Evolutionary conservation across 2,888 invertebrate genomes (phyloP), one percentile per base, ranked within the genome.

Genomic region (Aphrophora alni): DNA sequence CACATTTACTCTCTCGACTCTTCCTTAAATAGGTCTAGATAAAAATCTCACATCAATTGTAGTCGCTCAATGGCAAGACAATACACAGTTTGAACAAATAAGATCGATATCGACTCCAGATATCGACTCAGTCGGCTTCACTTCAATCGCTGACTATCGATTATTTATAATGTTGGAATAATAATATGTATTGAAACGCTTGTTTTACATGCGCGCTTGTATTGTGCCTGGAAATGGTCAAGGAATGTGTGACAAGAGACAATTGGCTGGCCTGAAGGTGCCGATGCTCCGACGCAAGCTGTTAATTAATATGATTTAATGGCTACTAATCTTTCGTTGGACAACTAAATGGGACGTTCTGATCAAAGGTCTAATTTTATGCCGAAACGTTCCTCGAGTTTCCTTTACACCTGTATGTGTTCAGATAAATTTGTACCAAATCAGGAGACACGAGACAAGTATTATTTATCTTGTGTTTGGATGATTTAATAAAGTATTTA

Each of bases 21-120:
- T 44, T 44, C 44, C 44, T 44, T 44, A 44, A 44, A 44, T 44
- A 44, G 44, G 10, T 44, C 14, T 5, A 26, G 26, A 72, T 72
- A 28, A 28, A 72, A 28, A 27, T 38, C 33, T 75, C 75, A 21
- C 75, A 75, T 75, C 75, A 75, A 75, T 75, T 75, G 75, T 75
- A 44, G 44, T 38, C 24, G 7, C 75, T 33, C 38, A 38, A 14
- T 33, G 72, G 28, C 72, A 24, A 27, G 38, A 78, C 78, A 78
- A 78, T 78, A 73, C 51, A 2, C 77, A 25, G 70, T 38, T 25
- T 25, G 21, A 75, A 78, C 78, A 78, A 78, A 78, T 78, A 72
- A 78, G 78, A 78, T 78, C 73, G n/a, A 28, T 78, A 78, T 78
- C 78, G 51, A 33, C 33, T 33, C 33, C 33, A 33, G 33, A 33